These are phyloP conservation scores for Pseudochaenichthys georgianus DNA, from an alignment of 2,797 vertebrate genomes.

Conservation along the genomic window DNA sequence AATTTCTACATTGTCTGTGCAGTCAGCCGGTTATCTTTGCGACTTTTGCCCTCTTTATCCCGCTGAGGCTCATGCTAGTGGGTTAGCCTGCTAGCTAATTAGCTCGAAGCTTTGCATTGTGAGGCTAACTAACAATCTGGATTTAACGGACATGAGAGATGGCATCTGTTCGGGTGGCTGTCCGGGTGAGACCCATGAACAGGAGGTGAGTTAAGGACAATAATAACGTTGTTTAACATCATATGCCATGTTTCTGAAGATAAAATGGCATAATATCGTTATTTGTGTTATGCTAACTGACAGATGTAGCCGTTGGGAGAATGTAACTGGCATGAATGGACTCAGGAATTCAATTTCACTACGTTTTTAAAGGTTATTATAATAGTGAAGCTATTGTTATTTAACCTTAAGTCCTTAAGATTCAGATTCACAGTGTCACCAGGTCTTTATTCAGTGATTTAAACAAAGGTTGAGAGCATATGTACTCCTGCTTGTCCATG, in stretches of 20 bases:
- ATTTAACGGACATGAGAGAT: conserved; percentile 77
- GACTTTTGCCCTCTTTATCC: conserved; percentile 51
- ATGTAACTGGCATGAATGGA: neutral
- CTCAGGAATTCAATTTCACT: neutral
- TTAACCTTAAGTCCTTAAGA: neutral
- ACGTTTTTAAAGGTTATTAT: too few relatives aligned
- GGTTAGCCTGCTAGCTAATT: conserved; percentile 15
- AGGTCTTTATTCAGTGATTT: conserved; percentile 1
- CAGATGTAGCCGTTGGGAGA: neutral
- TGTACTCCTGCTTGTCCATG: neutral
- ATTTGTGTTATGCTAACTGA: neutral
- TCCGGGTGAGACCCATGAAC: conserved; percentile 95
- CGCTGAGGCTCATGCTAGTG: conserved; percentile 1
- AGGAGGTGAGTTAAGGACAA: conserved; percentile 87
- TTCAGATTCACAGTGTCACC: neutral
- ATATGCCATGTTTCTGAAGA: neutral
- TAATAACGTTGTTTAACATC: neutral
- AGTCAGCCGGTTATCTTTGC: neutral
- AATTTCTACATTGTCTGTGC: too few relatives aligned
- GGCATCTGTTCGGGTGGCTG: conserved; percentile 97
- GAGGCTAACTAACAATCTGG: neutral
- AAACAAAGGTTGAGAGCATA: neutral
- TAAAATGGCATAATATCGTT: too few relatives aligned
- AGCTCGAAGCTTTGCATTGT: neutral
- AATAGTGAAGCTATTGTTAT: neutral